Evolutionary conservation across 2,888 invertebrate species (phyloP), one percentile per base, ranked within the genome.

Genomic region (Aporophyla nigra): DNA sequence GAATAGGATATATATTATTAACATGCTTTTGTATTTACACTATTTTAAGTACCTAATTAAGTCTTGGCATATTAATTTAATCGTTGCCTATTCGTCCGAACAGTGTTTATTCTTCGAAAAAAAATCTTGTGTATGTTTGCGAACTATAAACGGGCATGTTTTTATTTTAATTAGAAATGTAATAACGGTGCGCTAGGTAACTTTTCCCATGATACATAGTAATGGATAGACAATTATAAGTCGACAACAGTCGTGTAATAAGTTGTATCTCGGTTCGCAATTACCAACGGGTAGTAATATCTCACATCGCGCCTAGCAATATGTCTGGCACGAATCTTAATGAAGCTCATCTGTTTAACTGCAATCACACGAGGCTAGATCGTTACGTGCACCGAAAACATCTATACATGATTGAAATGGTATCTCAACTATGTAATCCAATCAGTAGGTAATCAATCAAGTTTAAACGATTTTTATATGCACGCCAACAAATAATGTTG

Each of bases 291-390:
- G 80, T 69, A 69, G 73, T 85, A 83, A 81, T 80, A 85, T 83
- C 75, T 86, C 83, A 78, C 74, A 85, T 76, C 71, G 73, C 59
- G 68, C 73, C 74, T 62, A 66, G 76, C 76, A 79, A 85, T 86
- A 74, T 74, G 80, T 88, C 79, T 86, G 77, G 61, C 76, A 76
- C 80, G 75, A 85, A 86, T 80, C 59, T 79, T 85, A 88, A 88
- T 87, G 85, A 88, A 85, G 74, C 87, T 86, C 87, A 88, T 88
- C 88, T 80, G 73, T 88, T 76, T 68, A 70, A 65, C 62, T 71
- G 77, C 74, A 76, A 85, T 66, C 74, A 72, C 66, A 80, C 58
- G 76, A 69, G 61, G 51, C 71, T 67, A 74, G 68, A 65, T 81
- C 62, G 76, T 82, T 82, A 84, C 77, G 71, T 73, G 54, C 68